phyloP scores from a whole-genome alignment of 2,888 invertebrate genomes.

The Caenorhabditis angaria region DNA sequence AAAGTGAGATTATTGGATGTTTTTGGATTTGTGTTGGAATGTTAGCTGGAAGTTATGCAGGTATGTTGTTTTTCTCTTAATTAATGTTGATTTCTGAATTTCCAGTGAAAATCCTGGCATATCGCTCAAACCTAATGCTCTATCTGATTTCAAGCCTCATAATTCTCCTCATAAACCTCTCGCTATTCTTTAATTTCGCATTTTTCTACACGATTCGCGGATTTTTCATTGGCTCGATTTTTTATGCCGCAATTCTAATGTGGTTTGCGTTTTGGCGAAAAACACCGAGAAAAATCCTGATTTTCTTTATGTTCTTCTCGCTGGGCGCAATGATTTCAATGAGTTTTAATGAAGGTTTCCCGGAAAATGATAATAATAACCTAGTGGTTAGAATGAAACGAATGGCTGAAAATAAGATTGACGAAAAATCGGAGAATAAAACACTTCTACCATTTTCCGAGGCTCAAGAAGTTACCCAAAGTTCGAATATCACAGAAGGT shows the following conservation, averaged over 20 bases:
- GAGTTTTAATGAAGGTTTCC: constrained; percentile 11
- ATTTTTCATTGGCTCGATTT: constrained; percentile 29
- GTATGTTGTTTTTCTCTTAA: constrained; percentile 19
- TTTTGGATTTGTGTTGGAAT: constrained; percentile 43
- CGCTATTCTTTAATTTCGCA: constrained; percentile 21
- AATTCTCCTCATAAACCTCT: constrained; percentile 20
- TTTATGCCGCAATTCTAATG: constrained; percentile 31
- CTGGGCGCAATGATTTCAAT: constrained; percentile 33
- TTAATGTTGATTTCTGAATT: neutral
- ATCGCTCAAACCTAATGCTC: constrained; percentile 34
- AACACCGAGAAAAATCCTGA: constrained; percentile 30
- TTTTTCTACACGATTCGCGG: constrained; percentile 29
- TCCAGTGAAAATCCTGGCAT: constrained; percentile 30
- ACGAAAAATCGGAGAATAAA: constrained; percentile 17
- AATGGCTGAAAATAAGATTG: constrained; percentile 21
- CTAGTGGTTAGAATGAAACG: too few relatives aligned
- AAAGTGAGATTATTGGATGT: constrained; percentile 28
- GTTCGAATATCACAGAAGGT: constrained; percentile 11
- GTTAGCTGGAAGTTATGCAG: constrained; percentile 24
- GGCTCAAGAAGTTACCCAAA: constrained; percentile 7
- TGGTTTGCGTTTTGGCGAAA: constrained; percentile 50
- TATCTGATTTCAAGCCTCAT: constrained; percentile 19
- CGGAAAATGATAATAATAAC: constrained; percentile 12
- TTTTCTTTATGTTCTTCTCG: constrained; percentile 33
- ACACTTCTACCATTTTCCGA: constrained; percentile 18